Evolutionary conservation across 1,140 invertebrate species (phyloP).

Genomic region (Drosophila mojavensis): DNA sequence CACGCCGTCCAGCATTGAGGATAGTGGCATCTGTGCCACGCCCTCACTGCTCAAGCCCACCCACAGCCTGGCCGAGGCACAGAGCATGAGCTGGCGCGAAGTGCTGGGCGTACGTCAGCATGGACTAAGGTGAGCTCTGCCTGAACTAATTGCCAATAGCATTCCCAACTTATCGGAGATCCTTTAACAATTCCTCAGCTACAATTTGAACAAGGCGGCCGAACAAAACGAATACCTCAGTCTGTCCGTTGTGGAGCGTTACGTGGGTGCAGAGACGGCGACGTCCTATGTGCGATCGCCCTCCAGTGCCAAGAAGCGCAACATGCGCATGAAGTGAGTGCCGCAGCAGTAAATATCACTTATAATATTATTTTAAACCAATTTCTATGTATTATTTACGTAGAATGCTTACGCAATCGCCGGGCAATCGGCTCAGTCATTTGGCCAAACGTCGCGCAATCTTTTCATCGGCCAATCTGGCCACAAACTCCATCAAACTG

Average conservation of each 20-base stretch:
- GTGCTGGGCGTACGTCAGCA: conserved; percentile 85
- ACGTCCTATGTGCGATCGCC: conserved; percentile 86
- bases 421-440: conserved; percentile 87
- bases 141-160: background rate
- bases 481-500: conserved; percentile 72
- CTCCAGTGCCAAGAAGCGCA: conserved; percentile 86
- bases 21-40: conserved; percentile 50
- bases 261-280: conserved; percentile 87
- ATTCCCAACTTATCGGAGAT: background rate
- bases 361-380: background rate
- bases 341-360: background rate
- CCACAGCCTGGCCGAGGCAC: conserved; percentile 75
- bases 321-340: conserved; percentile 82
- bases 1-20: conserved; percentile 15
- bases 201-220: conserved; percentile 86
- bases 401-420: conserved; percentile 86
- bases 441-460: conserved; percentile 86
- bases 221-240: conserved; percentile 87
- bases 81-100: conserved; percentile 84
- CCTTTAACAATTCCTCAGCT: conserved; percentile 76
- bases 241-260: conserved; percentile 86
- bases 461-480: conserved; percentile 86
- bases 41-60: conserved; percentile 63
- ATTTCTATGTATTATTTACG: conserved; percentile 15
- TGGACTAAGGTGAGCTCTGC: conserved; percentile 84